Conservation (phyloP, 2,888 invertebrate genomes). For the Caprella mutica region DNA sequence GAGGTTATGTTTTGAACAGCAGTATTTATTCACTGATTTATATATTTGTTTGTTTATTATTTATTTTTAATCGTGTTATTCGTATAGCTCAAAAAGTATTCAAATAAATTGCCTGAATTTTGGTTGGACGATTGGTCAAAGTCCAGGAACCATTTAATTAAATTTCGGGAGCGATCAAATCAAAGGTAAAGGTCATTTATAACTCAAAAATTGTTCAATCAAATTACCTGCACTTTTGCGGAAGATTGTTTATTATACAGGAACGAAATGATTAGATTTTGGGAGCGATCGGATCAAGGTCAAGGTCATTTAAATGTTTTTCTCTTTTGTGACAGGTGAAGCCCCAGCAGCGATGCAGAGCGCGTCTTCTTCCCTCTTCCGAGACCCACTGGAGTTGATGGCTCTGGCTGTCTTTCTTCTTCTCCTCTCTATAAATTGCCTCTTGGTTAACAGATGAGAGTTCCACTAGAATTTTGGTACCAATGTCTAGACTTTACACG, state of each 20-base stretch:
- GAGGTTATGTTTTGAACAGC: too few relatives aligned
- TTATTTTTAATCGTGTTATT: not conserved
- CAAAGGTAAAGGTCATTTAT: too few relatives aligned
- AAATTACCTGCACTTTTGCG: not conserved
- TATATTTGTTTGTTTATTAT: not conserved
- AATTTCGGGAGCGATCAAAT: too few relatives aligned
- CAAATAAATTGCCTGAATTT: too few relatives aligned
- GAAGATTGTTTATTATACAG: not conserved
- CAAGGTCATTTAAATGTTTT: not conserved
- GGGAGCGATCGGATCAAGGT: too few relatives aligned
- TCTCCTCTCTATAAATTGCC: not conserved
- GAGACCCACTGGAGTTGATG: slow-evolving; percentile 1
- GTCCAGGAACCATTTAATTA: too few relatives aligned
- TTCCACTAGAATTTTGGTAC: too few relatives aligned
- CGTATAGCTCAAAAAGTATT: too few relatives aligned
- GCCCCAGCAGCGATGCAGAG: slow-evolving; percentile 32
- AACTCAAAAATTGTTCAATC: too few relatives aligned
- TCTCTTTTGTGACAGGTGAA: slow-evolving; percentile 16
- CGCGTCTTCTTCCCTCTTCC: slow-evolving; percentile 9
- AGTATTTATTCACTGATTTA: not conserved
- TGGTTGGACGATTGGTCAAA: too few relatives aligned
- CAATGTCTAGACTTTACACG: too few relatives aligned
- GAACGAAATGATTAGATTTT: not conserved
- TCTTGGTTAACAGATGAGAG: too few relatives aligned
- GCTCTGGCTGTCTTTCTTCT: not conserved